These are phyloP conservation scores for Carcina quercana DNA, from an alignment of 2,888 invertebrate species.

Conservation along the genomic window DNA sequence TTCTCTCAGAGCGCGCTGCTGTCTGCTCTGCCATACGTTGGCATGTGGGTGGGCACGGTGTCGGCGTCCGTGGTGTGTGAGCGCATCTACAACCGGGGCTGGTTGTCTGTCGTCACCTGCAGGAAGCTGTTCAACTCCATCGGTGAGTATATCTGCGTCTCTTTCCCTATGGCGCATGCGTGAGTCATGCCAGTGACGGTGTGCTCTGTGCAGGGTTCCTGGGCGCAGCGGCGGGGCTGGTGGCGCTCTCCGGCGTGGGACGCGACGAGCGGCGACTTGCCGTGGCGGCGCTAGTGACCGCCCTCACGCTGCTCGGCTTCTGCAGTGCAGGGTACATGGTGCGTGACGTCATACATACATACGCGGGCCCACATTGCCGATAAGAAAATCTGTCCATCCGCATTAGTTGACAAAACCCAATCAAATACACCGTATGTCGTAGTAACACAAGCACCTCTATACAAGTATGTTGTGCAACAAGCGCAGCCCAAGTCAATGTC, in stretches of 20 bases:
- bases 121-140: constrained; percentile 73
- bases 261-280: constrained; percentile 56
- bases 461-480: too few relatives aligned
- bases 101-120: constrained; percentile 30
- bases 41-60: constrained; percentile 80
- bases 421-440: too few relatives aligned
- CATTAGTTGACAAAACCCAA: too few relatives aligned
- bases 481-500: too few relatives aligned
- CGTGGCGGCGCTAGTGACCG: constrained; percentile 71
- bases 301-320: constrained; percentile 79
- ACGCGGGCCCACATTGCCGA: too few relatives aligned
- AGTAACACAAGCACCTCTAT: too few relatives aligned
- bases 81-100: constrained; percentile 39
- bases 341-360: too few relatives aligned
- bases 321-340: constrained; percentile 81
- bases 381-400: too few relatives aligned
- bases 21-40: constrained; percentile 82
- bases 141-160: constrained; percentile 33
- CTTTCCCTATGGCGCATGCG: too few relatives aligned
- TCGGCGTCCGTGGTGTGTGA: constrained; percentile 77
- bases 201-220: constrained; percentile 75
- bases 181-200: too few relatives aligned
- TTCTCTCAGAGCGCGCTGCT: constrained; percentile 75
- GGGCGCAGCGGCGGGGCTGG: constrained; percentile 76
- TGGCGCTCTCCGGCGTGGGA: constrained; percentile 70